phyloP scores from a whole-genome alignment of 2,888 invertebrate genomes.

The Suillia variegata region DNA sequence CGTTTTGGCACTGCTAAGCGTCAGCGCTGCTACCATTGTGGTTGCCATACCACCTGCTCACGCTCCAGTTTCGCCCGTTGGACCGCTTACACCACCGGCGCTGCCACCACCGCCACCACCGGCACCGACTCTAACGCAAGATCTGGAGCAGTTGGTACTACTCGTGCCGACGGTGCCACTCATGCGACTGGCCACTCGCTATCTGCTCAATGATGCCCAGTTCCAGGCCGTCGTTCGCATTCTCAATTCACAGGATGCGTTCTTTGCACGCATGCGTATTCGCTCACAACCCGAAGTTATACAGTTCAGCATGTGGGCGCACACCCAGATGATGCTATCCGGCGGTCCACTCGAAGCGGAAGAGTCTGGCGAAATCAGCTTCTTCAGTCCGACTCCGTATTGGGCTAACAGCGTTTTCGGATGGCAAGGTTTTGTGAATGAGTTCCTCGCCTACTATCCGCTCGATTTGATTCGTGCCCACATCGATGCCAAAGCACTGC shows the following conservation, averaged over 20 bases:
- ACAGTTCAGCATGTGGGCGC: conserved; percentile 43
- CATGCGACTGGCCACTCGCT: conserved; percentile 39
- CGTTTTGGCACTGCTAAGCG: background rate
- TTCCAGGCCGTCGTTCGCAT: conserved; percentile 53
- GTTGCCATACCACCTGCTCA: conserved; percentile 1
- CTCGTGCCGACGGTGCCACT: conserved; percentile 42
- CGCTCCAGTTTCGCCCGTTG: background rate
- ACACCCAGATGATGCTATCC: conserved; percentile 38
- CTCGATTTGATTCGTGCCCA: conserved; percentile 38
- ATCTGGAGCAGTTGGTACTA: conserved; percentile 39
- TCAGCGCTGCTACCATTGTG: background rate
- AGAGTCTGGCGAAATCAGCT: conserved; percentile 35
- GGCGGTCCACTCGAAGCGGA: conserved; percentile 38
- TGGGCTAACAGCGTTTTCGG: conserved; percentile 45
- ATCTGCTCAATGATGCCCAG: conserved; percentile 48
- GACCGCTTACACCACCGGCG: conserved; percentile 30
- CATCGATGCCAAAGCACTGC: conserved; percentile 41
- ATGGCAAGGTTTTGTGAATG: conserved; percentile 52
- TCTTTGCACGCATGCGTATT: conserved; percentile 39
- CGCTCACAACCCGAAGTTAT: conserved; percentile 49
- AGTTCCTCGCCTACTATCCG: conserved; percentile 46
- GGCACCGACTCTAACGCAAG: conserved; percentile 35
- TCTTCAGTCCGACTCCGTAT: conserved; percentile 41
- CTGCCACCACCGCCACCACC: conserved; percentile 31
- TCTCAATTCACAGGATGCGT: conserved; percentile 42